Evolutionary conservation across 1,140 invertebrate genomes (phyloP).

Genomic region (Drosophila lacteicornis): DNA sequence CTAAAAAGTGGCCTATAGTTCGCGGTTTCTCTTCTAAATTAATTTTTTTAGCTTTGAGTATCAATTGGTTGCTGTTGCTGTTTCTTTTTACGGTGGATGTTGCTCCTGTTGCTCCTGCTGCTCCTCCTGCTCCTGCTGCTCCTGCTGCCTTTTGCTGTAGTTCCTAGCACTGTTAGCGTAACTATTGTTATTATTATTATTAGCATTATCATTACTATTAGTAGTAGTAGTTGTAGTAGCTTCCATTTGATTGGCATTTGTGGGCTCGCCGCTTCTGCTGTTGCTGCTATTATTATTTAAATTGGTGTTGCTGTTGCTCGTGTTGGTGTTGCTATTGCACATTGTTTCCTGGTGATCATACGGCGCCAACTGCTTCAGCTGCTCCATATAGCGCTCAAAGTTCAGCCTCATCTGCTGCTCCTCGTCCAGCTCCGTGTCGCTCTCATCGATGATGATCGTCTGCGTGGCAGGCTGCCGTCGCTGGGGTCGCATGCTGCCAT

Average conservation of each 20-base stretch:
- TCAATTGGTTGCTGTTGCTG: slow-evolving; percentile 66
- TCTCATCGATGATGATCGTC: slow-evolving; percentile 74
- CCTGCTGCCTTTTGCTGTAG: slow-evolving; percentile 61
- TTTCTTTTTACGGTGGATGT: slow-evolving; percentile 11
- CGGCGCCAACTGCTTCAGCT: slow-evolving; percentile 63
- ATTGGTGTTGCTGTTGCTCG: slow-evolving; percentile 26
- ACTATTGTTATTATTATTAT: slow-evolving; percentile 50
- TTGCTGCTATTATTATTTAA: slow-evolving; percentile 32
- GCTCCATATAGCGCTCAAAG: slow-evolving; percentile 72
- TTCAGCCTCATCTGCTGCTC: slow-evolving; percentile 59
- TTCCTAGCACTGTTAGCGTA: slow-evolving; percentile 57
- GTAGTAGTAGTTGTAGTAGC: slow-evolving; percentile 71
- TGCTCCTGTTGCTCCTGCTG: slow-evolving; percentile 24
- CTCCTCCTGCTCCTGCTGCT: slow-evolving; percentile 16
- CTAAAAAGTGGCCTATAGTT: slow-evolving; percentile 54
- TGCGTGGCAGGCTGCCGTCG: slow-evolving; percentile 36
- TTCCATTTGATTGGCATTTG: slow-evolving; percentile 77
- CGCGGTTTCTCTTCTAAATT: slow-evolving; percentile 31
- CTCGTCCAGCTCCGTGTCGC: slow-evolving; percentile 70
- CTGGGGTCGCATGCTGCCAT: slow-evolving; percentile 51
- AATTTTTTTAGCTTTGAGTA: slow-evolving; percentile 62
- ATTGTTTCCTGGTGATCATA: slow-evolving; percentile 45
- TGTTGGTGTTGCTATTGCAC: slow-evolving; percentile 69
- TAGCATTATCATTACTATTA: slow-evolving; percentile 41
- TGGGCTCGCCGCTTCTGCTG: slow-evolving; percentile 56